Conservation (phyloP, 2,113 vertebrate species). For the Blennius ocellaris region DNA sequence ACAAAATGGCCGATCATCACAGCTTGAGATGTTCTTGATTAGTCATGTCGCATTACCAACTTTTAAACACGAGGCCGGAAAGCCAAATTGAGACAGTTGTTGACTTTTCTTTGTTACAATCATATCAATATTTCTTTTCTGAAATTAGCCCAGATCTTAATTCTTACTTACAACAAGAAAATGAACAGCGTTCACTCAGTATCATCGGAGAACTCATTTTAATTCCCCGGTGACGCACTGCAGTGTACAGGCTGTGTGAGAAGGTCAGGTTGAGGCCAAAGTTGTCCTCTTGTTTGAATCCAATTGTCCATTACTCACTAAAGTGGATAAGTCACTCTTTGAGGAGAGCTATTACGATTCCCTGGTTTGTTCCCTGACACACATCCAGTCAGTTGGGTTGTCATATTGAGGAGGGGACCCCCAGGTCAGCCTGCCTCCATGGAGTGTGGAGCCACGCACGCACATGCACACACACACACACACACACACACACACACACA, state of each 20-base stretch:
- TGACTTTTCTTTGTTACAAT: not conserved
- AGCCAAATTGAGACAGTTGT: not conserved
- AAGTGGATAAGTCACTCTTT: slow-evolving; percentile 51
- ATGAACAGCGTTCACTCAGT: not conserved
- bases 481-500: slow-evolving; percentile 43
- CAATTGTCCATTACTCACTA: slow-evolving; percentile 43
- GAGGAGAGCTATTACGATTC: slow-evolving; percentile 51
- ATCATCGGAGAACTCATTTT: not conserved
- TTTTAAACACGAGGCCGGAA: not conserved
- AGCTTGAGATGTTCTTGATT: slow-evolving; percentile 1
- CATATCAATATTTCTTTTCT: not conserved
- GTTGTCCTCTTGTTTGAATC: slow-evolving; percentile 41
- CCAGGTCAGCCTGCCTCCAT: slow-evolving; percentile 63
- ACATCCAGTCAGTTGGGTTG: slow-evolving; percentile 58
- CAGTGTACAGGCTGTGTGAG: slow-evolving; percentile 7
- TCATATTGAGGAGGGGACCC: slow-evolving; percentile 73
- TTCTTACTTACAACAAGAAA: not conserved
- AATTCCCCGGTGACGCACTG: slow-evolving; percentile 1
- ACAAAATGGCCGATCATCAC: slow-evolving; percentile 5
- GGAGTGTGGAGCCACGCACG: slow-evolving; percentile 45
- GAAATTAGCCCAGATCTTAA: not conserved
- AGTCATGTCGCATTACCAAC: not conserved
- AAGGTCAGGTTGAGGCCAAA: slow-evolving; percentile 13
- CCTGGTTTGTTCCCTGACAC: slow-evolving; percentile 50
- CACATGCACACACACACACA: slow-evolving; percentile 35